A percentile compares a stretch with the other conserved stretches of the same genome.
phyloP scores from a whole-genome alignment of 2,113 vertebrate species.

The Chaetorhynchus papuensis region DNA sequence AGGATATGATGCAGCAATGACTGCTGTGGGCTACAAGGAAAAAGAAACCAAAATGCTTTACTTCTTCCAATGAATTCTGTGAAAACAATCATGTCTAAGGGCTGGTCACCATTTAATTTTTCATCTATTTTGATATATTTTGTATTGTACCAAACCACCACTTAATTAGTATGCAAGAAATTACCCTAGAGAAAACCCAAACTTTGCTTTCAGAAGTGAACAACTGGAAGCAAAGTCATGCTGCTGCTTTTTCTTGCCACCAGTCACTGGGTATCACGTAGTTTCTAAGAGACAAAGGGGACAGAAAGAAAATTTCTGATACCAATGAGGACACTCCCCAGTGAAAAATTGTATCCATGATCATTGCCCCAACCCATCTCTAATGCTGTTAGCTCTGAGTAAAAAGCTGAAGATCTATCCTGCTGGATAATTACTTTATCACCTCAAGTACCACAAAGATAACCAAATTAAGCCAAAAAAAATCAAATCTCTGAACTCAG shows the following conservation, averaged over 20 bases:
- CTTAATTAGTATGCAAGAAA: neutral
- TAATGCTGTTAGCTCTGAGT: neutral
- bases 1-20: neutral
- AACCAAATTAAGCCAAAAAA: neutral
- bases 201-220: neutral
- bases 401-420: neutral
- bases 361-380: neutral
- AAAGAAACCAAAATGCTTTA: neutral
- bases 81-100: neutral
- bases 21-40: neutral
- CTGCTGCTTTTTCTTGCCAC: neutral
- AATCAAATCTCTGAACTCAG: neutral
- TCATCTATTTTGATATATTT: neutral
- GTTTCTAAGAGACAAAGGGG: neutral
- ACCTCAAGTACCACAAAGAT: neutral
- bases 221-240: neutral
- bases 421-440: neutral
- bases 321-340: neutral
- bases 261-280: neutral
- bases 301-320: neutral
- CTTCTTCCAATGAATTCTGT: neutral
- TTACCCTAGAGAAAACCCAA: neutral
- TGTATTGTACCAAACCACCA: neutral
- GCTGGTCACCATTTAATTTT: neutral
- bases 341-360: neutral